Evolutionary conservation across 2,888 invertebrate species (phyloP), one percentile per base, ranked within the genome.

Genomic region (Chrysolina americana): DNA sequence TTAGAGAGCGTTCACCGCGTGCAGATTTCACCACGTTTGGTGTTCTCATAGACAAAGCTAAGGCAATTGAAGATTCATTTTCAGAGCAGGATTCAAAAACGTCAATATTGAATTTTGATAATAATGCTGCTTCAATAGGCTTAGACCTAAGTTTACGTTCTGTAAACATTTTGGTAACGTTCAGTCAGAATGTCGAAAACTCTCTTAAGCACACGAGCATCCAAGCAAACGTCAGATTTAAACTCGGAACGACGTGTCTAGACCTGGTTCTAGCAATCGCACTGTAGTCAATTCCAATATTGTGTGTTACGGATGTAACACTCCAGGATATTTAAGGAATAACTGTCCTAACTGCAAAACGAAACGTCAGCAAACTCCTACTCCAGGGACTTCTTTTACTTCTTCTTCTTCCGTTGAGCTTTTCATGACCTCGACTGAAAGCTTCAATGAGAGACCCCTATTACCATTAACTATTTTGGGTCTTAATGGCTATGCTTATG

Each of bases 401-500:
- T n/a, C 17, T 65, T 36, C 48, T 9, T 23, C 56, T 44, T 13
- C 50, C 17, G 65, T 65, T 21, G 71, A 71, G 21, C 48, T 71
- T 59, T 28, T 71, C 15, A 56, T 66, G 47, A 59, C 65, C 17
- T 48, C 23, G 10, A 71, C 53, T n/a, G 36, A 66, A 11, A 56
- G 23, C 47, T 41, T 11, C 23, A 62, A 56, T 71, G 47, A 21
- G 36, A 36, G 71, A 23, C 71, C 71, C 11, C 19, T 56, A 21
- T 36, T 71, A 23, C 59, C 56, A 10, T 23, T 59, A 2, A 71
- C 66, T 44, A 53, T 66, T 53, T 28, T 44, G 21, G 71, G 59
- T 8, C 41, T 59, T 3, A n/a, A 17, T 53, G 76, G 78, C 19
- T 71, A 64, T 19, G 78, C 78, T 2, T 71, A 74, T 68, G 65